Evolutionary conservation across 2,888 invertebrate genomes (phyloP).

Genomic region (Ectemnius lituratus): DNA sequence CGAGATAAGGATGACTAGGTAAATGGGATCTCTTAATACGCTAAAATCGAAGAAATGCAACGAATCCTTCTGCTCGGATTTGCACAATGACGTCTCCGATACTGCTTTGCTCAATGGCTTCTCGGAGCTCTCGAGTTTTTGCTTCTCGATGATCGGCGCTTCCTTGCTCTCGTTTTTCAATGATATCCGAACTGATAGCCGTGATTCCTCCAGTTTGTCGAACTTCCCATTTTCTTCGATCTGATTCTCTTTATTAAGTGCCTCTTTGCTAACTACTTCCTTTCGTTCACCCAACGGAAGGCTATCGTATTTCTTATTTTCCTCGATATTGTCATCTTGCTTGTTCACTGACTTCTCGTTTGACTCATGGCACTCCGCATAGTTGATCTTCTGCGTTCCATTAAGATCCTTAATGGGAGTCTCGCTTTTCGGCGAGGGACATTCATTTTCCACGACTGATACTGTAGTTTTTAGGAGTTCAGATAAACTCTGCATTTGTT

Average conservation of each 20-base stretch:
- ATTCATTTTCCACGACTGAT: slow-evolving; percentile 26
- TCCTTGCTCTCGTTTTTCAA: slow-evolving; percentile 10
- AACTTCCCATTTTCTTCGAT: background rate
- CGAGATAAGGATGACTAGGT: slow-evolving; percentile 89
- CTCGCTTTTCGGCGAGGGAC: background rate
- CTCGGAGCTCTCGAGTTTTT: slow-evolving; percentile 8
- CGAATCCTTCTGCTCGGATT: slow-evolving; percentile 20
- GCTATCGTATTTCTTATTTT: background rate
- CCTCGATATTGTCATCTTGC: slow-evolving; percentile 4
- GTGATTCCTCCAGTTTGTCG: slow-evolving; percentile 12
- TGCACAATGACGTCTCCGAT: slow-evolving; percentile 8
- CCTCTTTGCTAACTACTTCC: background rate
- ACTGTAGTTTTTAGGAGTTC: slow-evolving; percentile 21
- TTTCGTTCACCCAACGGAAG: background rate
- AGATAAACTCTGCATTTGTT: slow-evolving; percentile 27
- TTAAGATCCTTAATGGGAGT: background rate
- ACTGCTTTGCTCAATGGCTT: slow-evolving; percentile 20
- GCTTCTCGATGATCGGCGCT: slow-evolving; percentile 10
- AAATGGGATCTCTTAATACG: slow-evolving; percentile 87
- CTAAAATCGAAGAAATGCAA: slow-evolving; percentile 85
- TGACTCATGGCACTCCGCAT: too few species aligned
- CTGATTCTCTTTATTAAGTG: background rate
- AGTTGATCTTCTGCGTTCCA: background rate
- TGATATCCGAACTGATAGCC: background rate
- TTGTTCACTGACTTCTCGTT: background rate